A percentile compares a stretch with the other conserved stretches of the same genome.
Evolutionary conservation across 2,888 invertebrate genomes (phyloP).

Genomic region (Panorpa germanica): DNA sequence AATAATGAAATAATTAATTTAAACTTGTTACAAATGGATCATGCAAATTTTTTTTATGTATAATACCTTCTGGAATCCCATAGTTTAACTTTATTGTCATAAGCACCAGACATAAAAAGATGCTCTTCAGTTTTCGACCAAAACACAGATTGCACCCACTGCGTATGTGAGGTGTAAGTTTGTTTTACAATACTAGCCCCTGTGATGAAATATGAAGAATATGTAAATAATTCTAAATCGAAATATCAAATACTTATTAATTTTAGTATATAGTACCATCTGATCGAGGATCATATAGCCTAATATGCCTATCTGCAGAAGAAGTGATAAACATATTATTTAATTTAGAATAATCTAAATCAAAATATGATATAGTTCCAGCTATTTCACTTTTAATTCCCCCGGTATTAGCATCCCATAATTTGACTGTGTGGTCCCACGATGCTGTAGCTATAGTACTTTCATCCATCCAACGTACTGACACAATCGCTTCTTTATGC

Average conservation of each 20-base stretch:
- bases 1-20: slow-evolving; percentile 14
- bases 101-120: slow-evolving; percentile 81
- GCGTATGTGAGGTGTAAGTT: slow-evolving; percentile 65
- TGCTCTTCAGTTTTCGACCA: slow-evolving; percentile 75
- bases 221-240: no score
- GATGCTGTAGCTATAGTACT: slow-evolving; percentile 68
- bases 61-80: slow-evolving; percentile 85
- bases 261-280: slow-evolving; percentile 33
- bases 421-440: slow-evolving; percentile 88
- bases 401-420: slow-evolving; percentile 84
- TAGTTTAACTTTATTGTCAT: slow-evolving; percentile 78
- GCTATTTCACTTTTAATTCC: slow-evolving; percentile 67
- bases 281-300: slow-evolving; percentile 83
- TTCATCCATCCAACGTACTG: slow-evolving; percentile 65
- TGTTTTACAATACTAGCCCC: slow-evolving; percentile 74
- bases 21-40: slow-evolving; percentile 7
- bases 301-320: slow-evolving; percentile 81
- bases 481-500: slow-evolving; percentile 79
- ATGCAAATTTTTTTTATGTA: slow-evolving; percentile 9
- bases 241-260: slow-evolving; percentile 6
- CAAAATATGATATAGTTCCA: slow-evolving; percentile 82
- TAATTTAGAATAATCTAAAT: slow-evolving; percentile 62
- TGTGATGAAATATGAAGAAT: slow-evolving; percentile 29
- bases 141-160: slow-evolving; percentile 80
- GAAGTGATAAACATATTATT: slow-evolving; percentile 56